These are phyloP conservation scores for Arctia plantaginis DNA, from an alignment of 2,888 invertebrate genomes.

Conservation along the genomic window DNA sequence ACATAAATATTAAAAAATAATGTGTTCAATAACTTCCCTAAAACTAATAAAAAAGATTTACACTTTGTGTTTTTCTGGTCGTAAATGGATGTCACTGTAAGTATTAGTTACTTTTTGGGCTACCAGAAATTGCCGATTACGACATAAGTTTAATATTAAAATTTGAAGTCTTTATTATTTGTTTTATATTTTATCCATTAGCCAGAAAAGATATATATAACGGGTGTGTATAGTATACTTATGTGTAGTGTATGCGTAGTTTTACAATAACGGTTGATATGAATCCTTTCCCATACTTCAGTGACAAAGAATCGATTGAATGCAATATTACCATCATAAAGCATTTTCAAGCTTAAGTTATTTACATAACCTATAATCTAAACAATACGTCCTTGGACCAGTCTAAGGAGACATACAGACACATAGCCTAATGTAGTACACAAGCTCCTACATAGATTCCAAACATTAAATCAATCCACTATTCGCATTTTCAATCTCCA, in stretches of 20 bases:
- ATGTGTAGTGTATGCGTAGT: background rate
- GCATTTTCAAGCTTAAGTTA: background rate
- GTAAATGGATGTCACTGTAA: too few species aligned
- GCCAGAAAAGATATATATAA: too few species aligned
- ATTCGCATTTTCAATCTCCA: conserved; percentile 53
- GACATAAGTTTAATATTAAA: too few species aligned
- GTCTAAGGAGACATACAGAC: background rate
- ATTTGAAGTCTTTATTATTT: too few species aligned
- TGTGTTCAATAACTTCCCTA: too few species aligned
- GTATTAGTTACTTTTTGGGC: too few species aligned
- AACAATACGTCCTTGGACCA: conserved; percentile 7
- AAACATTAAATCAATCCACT: conserved; percentile 54
- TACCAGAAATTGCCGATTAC: too few species aligned
- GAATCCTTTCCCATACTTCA: background rate
- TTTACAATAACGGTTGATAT: background rate
- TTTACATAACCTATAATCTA: conserved; percentile 6
- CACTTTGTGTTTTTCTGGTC: too few species aligned
- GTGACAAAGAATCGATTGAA: background rate
- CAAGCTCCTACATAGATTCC: conserved; percentile 31
- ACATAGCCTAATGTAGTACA: conserved; percentile 3
- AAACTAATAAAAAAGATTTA: too few species aligned
- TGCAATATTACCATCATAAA: background rate
- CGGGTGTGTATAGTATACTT: too few species aligned
- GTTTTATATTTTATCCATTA: too few species aligned
- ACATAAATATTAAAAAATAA: too few species aligned